Percentiles rank a stretch among this genome's conserved stretches.
Evolutionary conservation across 2,888 invertebrate genomes (phyloP).

Genomic region (Rugalucina vietnamica): DNA sequence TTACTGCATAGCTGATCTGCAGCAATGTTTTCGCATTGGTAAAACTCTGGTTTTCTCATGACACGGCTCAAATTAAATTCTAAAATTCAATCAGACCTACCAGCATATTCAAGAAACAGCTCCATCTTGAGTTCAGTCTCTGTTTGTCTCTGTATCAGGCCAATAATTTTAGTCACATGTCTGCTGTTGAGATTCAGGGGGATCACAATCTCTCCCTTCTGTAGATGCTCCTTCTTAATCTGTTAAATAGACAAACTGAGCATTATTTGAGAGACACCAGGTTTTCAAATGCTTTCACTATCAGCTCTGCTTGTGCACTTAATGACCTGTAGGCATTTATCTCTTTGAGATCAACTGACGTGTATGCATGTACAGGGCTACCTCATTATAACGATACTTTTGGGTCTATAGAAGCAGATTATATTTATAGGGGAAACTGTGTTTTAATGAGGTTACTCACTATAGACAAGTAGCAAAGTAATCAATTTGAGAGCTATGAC

Average conservation of each 20-base stretch:
- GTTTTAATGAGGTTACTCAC: no score
- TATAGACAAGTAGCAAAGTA: no score
- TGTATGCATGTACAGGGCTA: neutral
- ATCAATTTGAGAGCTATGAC: no score
- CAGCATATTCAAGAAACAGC: constrained; percentile 62
- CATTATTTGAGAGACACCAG: no score
- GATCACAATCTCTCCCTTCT: constrained; percentile 43
- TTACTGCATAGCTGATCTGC: neutral
- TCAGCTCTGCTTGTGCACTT: no score
- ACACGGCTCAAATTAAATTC: neutral
- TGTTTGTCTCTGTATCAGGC: constrained; percentile 50
- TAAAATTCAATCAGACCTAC: constrained; percentile 28
- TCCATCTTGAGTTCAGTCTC: constrained; percentile 33
- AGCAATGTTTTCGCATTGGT: neutral
- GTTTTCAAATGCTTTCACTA: no score
- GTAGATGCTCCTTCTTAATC: constrained; percentile 8
- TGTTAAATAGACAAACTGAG: neutral
- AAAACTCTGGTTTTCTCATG: neutral
- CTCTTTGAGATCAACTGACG: neutral
- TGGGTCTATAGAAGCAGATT: no score
- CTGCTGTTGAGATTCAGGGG: constrained; percentile 49
- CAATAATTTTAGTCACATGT: constrained; percentile 58
- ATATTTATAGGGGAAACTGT: no score
- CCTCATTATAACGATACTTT: neutral
- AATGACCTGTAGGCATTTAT: no score